A percentile compares a stretch with the other conserved stretches of the same genome.
These are phyloP conservation scores for Turritopsis dohrnii DNA, from an alignment of 30 jellyfish, hydroid and myxozoan species.

Conservation along the genomic window DNA sequence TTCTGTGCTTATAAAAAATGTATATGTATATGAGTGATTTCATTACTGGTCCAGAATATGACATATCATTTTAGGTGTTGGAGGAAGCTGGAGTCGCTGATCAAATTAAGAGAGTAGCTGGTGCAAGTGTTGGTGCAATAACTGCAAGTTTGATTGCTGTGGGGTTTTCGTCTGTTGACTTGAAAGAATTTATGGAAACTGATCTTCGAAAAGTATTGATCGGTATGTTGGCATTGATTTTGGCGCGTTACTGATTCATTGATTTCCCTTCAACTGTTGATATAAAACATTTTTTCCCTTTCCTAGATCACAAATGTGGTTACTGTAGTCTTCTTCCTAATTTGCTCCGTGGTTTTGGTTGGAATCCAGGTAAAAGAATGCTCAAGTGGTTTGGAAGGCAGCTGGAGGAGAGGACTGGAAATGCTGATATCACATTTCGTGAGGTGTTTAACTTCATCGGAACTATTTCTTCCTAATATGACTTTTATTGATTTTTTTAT, in stretches of 20 bases:
- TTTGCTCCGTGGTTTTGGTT: conserved; percentile 83
- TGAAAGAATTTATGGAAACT: conserved; percentile 68
- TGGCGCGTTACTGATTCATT: too few species aligned
- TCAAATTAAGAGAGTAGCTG: conserved; percentile 75
- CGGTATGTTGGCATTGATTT: too few species aligned
- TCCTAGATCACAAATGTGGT: conserved; percentile 91
- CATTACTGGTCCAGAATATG: too few species aligned
- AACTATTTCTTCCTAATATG: too few species aligned
- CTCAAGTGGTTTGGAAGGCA: conserved; percentile 94
- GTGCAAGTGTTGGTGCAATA: conserved; percentile 97
- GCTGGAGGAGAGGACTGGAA: conserved; percentile 82
- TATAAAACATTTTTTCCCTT: background rate
- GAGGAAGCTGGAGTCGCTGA: conserved; percentile 91
- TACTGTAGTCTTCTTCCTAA: conserved; percentile 89
- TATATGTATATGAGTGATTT: too few species aligned
- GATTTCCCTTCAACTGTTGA: too few species aligned
- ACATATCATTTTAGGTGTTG: conserved; percentile 74
- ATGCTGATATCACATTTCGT: conserved; percentile 85
- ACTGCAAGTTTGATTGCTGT: conserved; percentile 91
- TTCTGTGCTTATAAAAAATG: too few species aligned
- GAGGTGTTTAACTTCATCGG: conserved; percentile 67
- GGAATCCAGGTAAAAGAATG: conserved; percentile 95
- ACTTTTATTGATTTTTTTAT: too few species aligned
- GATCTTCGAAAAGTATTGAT: conserved; percentile 77
- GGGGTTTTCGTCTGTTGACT: conserved; percentile 80